Percentiles rank a stretch among this genome's conserved stretches.
Conservation (phyloP, 2,113 vertebrate genomes). For the Isurus oxyrinchus region DNA sequence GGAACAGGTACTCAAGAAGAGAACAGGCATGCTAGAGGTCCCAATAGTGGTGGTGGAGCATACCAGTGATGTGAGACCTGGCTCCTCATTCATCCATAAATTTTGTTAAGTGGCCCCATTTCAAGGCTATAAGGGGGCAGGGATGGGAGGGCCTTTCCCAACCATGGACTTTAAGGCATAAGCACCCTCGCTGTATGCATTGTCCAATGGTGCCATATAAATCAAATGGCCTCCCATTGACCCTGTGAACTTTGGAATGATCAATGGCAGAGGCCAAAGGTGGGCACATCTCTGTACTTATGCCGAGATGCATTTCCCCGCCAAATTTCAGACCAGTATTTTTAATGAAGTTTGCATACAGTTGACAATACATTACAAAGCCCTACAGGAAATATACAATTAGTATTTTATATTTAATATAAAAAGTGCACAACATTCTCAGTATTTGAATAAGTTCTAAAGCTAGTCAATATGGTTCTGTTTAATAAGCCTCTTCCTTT, state of each 20-base stretch:
- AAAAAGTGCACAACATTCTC: not conserved
- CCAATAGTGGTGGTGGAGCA: not conserved
- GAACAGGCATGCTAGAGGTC: not conserved
- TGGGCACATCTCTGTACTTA: not conserved
- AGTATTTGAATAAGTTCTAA: not conserved
- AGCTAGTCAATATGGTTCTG: not conserved
- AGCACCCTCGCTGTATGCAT: not conserved
- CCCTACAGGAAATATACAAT: not conserved
- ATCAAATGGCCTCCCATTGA: not conserved
- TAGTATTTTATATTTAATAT: not conserved
- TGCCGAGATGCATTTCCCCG: not conserved
- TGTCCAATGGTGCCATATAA: not conserved
- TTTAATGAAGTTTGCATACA: not conserved
- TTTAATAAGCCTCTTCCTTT: not conserved
- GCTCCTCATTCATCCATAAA: not conserved
- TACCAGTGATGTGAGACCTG: not conserved
- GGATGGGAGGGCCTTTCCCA: not conserved
- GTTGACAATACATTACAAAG: not conserved
- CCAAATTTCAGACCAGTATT: not conserved
- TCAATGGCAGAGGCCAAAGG: not conserved
- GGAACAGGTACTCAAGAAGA: not conserved
- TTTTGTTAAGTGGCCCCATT: not conserved
- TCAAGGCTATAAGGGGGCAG: not conserved
- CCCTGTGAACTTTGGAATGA: not conserved
- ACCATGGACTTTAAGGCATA: not conserved